Evolutionary conservation across 2,113 vertebrate genomes (phyloP).

Genomic region (Corvus cornix): DNA sequence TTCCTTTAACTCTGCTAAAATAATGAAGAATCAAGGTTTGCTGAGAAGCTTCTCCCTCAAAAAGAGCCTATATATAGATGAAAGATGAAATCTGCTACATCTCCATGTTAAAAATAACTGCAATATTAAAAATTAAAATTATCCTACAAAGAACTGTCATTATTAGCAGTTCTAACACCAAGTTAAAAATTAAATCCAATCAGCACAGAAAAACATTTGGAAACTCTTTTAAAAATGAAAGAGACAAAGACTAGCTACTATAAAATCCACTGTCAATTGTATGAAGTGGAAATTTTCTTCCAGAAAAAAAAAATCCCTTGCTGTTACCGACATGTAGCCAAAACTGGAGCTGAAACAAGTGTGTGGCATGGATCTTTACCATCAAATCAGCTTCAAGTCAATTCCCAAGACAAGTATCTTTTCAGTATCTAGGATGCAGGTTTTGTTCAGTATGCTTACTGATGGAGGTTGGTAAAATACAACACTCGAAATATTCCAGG

Average conservation of each 20-base stretch:
- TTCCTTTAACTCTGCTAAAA: neutral
- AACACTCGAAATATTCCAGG: neutral
- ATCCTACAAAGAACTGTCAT: constrained; percentile 23
- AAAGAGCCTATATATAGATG: neutral
- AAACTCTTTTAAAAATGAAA: constrained; percentile 50
- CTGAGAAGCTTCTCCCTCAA: neutral
- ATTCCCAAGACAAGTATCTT: neutral
- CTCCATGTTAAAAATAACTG: neutral
- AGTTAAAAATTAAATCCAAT: constrained; percentile 33
- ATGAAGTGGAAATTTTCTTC: neutral
- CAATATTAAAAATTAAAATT: constrained; percentile 59
- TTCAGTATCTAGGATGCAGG: neutral
- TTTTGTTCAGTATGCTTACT: neutral
- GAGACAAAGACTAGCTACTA: constrained; percentile 14
- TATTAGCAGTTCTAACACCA: constrained; percentile 26
- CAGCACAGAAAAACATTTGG: constrained; percentile 50
- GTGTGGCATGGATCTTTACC: neutral
- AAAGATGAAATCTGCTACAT: neutral
- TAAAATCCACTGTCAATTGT: neutral
- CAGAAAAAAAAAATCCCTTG: neutral
- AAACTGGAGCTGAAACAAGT: neutral
- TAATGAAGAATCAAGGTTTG: neutral
- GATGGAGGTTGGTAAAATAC: neutral
- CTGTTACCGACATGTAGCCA: neutral
- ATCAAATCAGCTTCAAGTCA: neutral